Evolutionary conservation across 2,113 vertebrate genomes (phyloP).

Genomic region (Rhinolophus ferrumequinum): DNA sequence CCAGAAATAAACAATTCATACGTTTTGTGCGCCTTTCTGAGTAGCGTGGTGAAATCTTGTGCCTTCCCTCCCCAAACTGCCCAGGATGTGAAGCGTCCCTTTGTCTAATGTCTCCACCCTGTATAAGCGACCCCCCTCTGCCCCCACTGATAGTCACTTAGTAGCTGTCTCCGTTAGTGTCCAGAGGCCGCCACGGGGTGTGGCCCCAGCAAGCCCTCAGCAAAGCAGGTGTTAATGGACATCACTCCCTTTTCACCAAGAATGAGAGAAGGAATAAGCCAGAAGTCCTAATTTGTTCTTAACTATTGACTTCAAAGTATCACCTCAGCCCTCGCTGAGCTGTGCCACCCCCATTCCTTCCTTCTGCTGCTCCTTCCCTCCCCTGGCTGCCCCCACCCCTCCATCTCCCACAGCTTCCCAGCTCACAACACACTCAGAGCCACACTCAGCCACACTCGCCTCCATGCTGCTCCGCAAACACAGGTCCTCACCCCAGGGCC

Average conservation of each 20-base stretch:
- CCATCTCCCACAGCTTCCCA: not conserved
- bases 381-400: too few relatives aligned
- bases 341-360: not conserved
- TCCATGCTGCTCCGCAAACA: not conserved
- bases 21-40: not conserved
- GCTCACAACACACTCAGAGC: not conserved
- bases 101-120: not conserved
- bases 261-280: not conserved
- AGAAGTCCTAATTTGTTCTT: not conserved
- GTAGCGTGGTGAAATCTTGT: not conserved
- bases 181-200: not conserved
- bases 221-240: not conserved
- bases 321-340: not conserved
- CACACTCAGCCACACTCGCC: accelerated
- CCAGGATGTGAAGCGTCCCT: not conserved
- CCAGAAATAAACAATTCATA: not conserved
- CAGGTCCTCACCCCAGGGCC: not conserved
- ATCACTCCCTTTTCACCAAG: not conserved
- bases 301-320: not conserved
- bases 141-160: too few relatives aligned
- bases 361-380: not conserved
- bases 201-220: not conserved
- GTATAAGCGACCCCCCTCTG: too few relatives aligned
- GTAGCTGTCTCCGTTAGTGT: too few relatives aligned
- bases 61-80: not conserved